Conservation (phyloP, 2,113 vertebrate species). For the Syngnathus typhle region DNA sequence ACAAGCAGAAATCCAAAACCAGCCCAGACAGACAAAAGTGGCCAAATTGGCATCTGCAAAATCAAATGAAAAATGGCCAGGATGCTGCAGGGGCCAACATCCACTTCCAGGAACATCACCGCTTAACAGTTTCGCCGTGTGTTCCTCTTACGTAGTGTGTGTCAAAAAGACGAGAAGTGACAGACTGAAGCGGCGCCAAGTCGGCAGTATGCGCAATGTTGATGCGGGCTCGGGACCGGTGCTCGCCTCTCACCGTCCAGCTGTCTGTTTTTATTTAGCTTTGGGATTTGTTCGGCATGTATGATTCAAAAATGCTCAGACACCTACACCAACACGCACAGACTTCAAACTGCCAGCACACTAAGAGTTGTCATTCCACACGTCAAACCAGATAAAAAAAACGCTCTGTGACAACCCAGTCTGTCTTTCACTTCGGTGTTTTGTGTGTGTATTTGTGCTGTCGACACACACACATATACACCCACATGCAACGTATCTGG, state of each 20-base stretch:
- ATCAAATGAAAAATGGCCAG: too few species aligned
- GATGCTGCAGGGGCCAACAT: neutral
- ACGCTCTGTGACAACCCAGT: constrained; percentile 17
- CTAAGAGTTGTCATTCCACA: constrained; percentile 17
- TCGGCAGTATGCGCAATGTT: constrained; percentile 25
- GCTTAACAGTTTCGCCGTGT: neutral
- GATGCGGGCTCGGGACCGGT: constrained; percentile 25
- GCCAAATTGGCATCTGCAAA: too few species aligned
- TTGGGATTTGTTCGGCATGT: constrained; percentile 17
- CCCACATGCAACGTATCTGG: neutral
- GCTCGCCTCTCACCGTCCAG: constrained; percentile 24
- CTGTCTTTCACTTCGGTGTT: neutral
- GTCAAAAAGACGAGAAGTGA: constrained; percentile 1
- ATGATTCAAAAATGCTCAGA: constrained; percentile 18
- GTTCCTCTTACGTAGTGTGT: neutral
- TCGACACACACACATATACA: neutral
- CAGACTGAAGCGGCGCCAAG: constrained; percentile 14
- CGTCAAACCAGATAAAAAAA: constrained; percentile 16
- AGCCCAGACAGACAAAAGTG: too few species aligned
- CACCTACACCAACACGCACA: neutral
- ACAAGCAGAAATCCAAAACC: too few species aligned
- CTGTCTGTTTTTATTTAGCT: constrained; percentile 17
- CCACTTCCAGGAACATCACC: neutral
- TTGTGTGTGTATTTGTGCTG: neutral
- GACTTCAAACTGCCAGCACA: constrained; percentile 17